Evolutionary conservation across 2,113 vertebrate genomes (phyloP).

Genomic region (Bubo bubo): DNA sequence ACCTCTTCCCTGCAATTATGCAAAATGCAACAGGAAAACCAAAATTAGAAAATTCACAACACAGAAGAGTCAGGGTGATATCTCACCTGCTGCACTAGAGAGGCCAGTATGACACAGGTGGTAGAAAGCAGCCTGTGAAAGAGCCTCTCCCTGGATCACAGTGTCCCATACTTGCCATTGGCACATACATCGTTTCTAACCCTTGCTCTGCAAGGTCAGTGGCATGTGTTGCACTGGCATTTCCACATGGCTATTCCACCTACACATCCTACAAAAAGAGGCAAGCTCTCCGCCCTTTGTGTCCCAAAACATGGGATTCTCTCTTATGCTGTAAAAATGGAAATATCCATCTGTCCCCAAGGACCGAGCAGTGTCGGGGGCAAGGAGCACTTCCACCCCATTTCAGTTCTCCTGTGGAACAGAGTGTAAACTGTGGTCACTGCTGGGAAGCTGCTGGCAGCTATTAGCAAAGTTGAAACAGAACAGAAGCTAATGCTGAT

Average conservation of each 20-base stretch:
- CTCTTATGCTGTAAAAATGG: not conserved
- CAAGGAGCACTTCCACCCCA: not conserved
- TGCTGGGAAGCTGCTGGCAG: not conserved
- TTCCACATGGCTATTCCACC: not conserved
- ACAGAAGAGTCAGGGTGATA: not conserved
- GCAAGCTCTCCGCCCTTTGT: not conserved
- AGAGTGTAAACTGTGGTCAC: not conserved
- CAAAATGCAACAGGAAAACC: not conserved
- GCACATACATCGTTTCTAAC: not conserved
- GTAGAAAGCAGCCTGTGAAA: not conserved
- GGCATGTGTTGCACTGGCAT: not conserved
- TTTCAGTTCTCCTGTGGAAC: not conserved
- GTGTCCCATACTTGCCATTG: rapidly evolving
- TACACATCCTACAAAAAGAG: not conserved
- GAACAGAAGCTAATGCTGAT: not conserved
- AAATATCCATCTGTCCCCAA: not conserved
- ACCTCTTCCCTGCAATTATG: not conserved
- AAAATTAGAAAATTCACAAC: not conserved
- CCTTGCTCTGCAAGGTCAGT: not conserved
- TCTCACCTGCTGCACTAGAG: not conserved
- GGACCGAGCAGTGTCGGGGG: not conserved
- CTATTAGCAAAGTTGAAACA: not conserved
- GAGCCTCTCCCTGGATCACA: not conserved
- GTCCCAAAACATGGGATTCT: not conserved
- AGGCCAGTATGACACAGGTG: not conserved